Evolutionary conservation across 2,888 invertebrate genomes (phyloP).

Genomic region (Malthinus flaveolus): DNA sequence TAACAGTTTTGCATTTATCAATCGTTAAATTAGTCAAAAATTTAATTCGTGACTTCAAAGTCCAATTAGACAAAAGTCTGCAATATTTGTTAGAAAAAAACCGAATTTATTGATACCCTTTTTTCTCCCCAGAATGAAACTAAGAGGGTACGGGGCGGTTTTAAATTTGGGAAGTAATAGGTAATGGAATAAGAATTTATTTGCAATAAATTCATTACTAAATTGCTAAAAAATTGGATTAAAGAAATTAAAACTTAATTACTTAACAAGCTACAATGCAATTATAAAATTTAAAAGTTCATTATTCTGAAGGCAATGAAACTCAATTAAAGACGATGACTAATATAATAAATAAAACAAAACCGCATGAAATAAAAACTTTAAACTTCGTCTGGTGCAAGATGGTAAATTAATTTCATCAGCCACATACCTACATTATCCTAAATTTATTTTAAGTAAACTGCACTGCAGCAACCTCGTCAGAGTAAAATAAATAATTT

Average conservation of each 20-base stretch:
- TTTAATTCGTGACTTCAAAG: no score
- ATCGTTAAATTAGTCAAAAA: no score
- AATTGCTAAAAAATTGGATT: no score
- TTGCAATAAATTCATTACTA: no score
- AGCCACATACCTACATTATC: slow-evolving; percentile 24
- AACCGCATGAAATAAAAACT: slow-evolving; percentile 8
- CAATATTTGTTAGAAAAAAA: no score
- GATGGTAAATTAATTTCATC: slow-evolving; percentile 19
- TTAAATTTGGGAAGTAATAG: no score
- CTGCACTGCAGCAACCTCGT: background rate
- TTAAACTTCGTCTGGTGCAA: slow-evolving; percentile 21
- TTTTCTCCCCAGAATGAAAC: no score
- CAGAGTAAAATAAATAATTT: slow-evolving; percentile 8
- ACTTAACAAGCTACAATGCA: background rate
- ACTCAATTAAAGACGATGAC: slow-evolving; percentile 14
- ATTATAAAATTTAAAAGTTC: background rate
- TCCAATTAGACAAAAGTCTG: no score
- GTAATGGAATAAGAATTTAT: no score
- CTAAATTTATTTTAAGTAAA: slow-evolving; percentile 10
- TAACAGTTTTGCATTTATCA: no score
- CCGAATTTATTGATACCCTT: no score
- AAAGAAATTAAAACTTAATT: background rate
- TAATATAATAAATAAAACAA: slow-evolving; percentile 14
- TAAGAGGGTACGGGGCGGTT: no score
- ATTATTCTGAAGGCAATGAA: slow-evolving; percentile 15